phyloP scores from a whole-genome alignment of 2,797 vertebrate species.

The Dipus sagitta region DNA sequence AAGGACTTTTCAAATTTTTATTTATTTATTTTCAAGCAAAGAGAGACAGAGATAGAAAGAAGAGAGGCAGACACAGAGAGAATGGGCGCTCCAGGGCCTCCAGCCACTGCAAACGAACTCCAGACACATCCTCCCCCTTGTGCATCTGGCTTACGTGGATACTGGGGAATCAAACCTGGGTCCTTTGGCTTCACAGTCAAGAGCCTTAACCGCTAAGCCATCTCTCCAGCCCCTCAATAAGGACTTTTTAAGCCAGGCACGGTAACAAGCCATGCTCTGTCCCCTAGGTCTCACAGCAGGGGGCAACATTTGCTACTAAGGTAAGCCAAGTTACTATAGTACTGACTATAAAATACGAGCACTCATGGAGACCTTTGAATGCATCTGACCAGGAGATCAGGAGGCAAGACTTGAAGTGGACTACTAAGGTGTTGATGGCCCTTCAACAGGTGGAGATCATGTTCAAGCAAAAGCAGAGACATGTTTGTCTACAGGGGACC shows the following conservation, averaged over 20 bases:
- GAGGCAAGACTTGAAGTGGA: not conserved
- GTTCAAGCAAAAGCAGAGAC: not conserved
- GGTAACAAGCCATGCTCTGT: not conserved
- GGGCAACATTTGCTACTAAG: not conserved
- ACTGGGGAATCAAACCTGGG: too few species aligned
- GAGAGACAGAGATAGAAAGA: too few species aligned
- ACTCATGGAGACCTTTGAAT: constrained; percentile 2
- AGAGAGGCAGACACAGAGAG: too few species aligned
- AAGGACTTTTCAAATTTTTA: not conserved
- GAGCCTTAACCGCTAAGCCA: too few species aligned
- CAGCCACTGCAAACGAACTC: too few species aligned
- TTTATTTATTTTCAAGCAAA: not conserved
- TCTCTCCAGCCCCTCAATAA: not conserved
- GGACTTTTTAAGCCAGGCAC: not conserved
- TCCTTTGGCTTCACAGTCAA: too few species aligned
- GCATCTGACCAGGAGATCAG: not conserved
- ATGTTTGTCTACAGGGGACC: constrained; percentile 34
- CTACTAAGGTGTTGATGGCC: not conserved
- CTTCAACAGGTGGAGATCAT: not conserved
- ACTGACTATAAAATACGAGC: not conserved
- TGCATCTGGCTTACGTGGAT: too few species aligned
- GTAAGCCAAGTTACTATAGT: not conserved
- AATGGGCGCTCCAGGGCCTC: too few species aligned
- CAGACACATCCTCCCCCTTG: too few species aligned
- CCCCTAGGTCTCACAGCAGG: not conserved